Conservation (phyloP, 1,140 invertebrate genomes). For the Drosophila melanica region DNA sequence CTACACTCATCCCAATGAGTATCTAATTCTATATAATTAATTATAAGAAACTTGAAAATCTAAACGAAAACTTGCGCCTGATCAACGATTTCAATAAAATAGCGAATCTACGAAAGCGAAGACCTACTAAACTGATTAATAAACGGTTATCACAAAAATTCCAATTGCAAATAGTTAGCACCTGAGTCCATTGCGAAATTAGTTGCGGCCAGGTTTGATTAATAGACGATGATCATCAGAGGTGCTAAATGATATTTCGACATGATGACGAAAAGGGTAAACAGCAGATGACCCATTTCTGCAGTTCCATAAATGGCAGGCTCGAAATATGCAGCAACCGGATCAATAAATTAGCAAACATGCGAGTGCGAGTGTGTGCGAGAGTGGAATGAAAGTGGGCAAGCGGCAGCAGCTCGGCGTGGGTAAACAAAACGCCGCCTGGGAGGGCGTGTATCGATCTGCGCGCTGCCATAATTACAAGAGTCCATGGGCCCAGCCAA, state of each 20-base stretch:
- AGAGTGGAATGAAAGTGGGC: slow-evolving; percentile 69
- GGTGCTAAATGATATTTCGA: slow-evolving; percentile 70
- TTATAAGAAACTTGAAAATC: too few species aligned
- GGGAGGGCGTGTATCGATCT: slow-evolving; percentile 57
- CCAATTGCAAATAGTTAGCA: slow-evolving; percentile 30
- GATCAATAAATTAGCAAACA: slow-evolving; percentile 81
- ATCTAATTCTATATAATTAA: too few species aligned
- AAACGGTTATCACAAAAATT: slow-evolving; percentile 1
- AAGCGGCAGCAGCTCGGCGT: background rate
- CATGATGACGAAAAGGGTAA: slow-evolving; percentile 34
- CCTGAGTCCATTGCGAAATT: background rate
- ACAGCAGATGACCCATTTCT: slow-evolving; percentile 54
- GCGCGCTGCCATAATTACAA: slow-evolving; percentile 30
- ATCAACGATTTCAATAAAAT: background rate
- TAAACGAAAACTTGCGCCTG: too few species aligned
- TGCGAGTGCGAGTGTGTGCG: slow-evolving; percentile 52
- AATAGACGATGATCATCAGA: slow-evolving; percentile 4
- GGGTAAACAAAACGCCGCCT: slow-evolving; percentile 25
- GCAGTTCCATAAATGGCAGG: slow-evolving; percentile 42
- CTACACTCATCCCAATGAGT: too few species aligned
- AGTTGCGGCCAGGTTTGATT: background rate
- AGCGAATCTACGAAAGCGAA: background rate
- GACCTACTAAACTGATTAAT: too few species aligned
- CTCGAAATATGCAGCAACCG: slow-evolving; percentile 70
- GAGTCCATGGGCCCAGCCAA: slow-evolving; percentile 52